phyloP scores from a whole-genome alignment of 2,888 invertebrate species.

The Hypsopygia costalis region DNA sequence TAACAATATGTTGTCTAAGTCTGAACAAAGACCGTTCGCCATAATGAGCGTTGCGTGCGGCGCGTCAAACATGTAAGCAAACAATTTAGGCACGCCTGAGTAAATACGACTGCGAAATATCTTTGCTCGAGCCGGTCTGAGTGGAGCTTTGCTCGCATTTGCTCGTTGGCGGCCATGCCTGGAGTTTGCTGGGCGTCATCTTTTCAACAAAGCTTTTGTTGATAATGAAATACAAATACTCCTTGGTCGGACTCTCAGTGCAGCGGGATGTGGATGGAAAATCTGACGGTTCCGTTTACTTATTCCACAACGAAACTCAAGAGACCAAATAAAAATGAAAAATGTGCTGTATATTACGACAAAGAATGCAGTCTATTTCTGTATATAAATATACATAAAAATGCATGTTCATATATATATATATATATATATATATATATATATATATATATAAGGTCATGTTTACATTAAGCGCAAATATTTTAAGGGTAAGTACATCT shows the following conservation, averaged over 20 bases:
- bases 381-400: no score
- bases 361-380: not conserved
- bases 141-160: constrained; percentile 60
- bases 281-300: constrained; percentile 41
- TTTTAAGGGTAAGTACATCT: no score
- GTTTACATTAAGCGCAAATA: no score
- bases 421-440: no score
- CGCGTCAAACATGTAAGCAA: constrained; percentile 79
- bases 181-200: constrained; percentile 70
- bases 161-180: constrained; percentile 59
- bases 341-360: constrained; percentile 2
- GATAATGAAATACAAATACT: constrained; percentile 77
- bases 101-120: constrained; percentile 78
- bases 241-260: constrained; percentile 57
- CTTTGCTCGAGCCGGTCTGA: constrained; percentile 63
- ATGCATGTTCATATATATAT: no score
- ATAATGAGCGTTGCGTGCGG: constrained; percentile 78
- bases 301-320: constrained; percentile 25
- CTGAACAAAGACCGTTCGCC: constrained; percentile 72
- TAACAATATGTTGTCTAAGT: constrained; percentile 74
- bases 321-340: constrained; percentile 13
- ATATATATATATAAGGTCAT: no score
- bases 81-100: constrained; percentile 79
- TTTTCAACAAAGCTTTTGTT: constrained; percentile 73
- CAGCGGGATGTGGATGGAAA: constrained; percentile 53